Conservation (phyloP, 2,113 vertebrate genomes). For the Neopipo cinnamomea region DNA sequence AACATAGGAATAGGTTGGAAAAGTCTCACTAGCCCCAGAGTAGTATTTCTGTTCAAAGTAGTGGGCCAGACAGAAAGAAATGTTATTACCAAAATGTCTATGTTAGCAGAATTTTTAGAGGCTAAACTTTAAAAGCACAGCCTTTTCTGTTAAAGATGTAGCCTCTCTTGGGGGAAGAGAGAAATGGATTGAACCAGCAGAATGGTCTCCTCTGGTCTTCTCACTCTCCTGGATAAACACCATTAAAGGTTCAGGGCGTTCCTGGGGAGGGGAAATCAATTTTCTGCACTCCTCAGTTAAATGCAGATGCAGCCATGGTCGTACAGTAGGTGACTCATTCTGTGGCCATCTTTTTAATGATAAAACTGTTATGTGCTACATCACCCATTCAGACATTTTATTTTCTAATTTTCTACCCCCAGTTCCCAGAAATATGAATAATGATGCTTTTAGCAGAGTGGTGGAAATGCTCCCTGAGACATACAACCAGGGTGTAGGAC, state of each 20-base stretch:
- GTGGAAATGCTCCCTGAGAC: neutral
- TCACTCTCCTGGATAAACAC: neutral
- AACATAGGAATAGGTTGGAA: neutral
- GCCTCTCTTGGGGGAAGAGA: neutral
- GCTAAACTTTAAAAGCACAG: neutral
- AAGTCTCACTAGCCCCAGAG: neutral
- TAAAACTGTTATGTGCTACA: neutral
- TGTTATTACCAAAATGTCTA: fast-evolving
- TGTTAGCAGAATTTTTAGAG: neutral
- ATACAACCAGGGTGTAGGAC: neutral
- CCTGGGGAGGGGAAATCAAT: neutral
- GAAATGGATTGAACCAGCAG: neutral
- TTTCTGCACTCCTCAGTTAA: neutral
- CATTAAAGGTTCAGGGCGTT: neutral
- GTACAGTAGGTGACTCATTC: constrained; percentile 16
- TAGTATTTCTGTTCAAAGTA: neutral
- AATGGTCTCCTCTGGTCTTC: neutral
- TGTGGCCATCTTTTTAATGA: constrained; percentile 14
- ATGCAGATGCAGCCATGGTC: neutral
- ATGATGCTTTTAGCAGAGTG: neutral
- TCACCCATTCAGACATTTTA: constrained; percentile 37
- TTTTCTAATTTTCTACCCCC: constrained; percentile 21
- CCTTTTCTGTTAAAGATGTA: neutral
- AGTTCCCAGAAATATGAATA: constrained; percentile 4
- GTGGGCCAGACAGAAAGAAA: neutral